These are phyloP conservation scores for Deroptyus accipitrinus DNA, from an alignment of 2,113 vertebrate species.

Conservation along the genomic window DNA sequence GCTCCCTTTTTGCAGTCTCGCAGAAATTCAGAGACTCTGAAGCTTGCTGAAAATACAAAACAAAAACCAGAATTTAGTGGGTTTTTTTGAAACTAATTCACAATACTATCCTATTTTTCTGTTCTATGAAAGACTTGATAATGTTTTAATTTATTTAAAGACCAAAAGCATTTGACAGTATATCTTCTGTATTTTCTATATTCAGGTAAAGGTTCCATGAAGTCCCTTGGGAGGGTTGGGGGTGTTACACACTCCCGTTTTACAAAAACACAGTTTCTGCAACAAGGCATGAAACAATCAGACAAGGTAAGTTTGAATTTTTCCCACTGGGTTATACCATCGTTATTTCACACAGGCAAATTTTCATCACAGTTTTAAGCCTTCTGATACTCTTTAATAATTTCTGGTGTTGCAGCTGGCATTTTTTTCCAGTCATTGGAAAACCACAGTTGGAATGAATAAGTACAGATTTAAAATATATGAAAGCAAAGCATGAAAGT, in stretches of 20 bases:
- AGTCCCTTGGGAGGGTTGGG: neutral
- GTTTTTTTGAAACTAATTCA: neutral
- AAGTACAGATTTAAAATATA: neutral
- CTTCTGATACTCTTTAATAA: neutral
- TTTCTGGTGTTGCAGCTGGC: neutral
- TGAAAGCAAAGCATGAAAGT: neutral
- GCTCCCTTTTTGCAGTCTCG: neutral
- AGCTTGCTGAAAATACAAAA: conserved; percentile 79
- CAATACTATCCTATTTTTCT: neutral
- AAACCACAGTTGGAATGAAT: neutral
- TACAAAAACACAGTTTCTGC: neutral
- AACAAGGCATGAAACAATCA: neutral
- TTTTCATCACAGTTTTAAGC: neutral
- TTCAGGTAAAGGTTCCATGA: neutral
- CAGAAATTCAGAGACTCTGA: conserved; percentile 71
- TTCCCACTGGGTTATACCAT: neutral
- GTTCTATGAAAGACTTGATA: neutral
- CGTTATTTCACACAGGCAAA: neutral
- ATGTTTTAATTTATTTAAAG: neutral
- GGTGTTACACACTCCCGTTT: accelerated
- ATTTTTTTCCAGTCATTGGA: neutral
- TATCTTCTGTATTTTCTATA: neutral
- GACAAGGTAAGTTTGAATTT: neutral
- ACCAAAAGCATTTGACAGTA: neutral
- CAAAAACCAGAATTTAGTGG: neutral